phyloP scores from a whole-genome alignment of 2,113 vertebrate genomes.

The Labeo rohita region DNA sequence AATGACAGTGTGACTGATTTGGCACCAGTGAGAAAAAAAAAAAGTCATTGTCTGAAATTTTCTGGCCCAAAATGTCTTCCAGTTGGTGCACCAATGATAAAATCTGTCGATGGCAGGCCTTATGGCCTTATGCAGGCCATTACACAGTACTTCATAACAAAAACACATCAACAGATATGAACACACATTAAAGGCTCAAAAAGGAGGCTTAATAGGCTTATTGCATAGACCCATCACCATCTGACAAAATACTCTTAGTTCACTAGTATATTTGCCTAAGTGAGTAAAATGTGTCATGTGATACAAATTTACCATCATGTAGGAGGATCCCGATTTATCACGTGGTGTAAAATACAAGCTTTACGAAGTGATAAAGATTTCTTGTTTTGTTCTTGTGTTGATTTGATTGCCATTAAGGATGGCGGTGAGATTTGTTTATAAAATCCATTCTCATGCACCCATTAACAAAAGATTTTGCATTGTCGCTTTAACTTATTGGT shows the following conservation, averaged over 20 bases:
- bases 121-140: not conserved
- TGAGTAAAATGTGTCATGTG: not conserved
- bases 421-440: constrained; percentile 4
- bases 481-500: constrained; percentile 19
- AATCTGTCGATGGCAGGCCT: not conserved
- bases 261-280: not conserved
- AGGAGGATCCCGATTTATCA: not conserved
- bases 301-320: not conserved
- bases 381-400: not conserved
- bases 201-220: not conserved
- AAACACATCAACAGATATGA: not conserved
- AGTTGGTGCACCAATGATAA: not conserved
- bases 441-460: constrained; percentile 38
- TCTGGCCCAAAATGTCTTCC: constrained; percentile 29
- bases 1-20: constrained; percentile 26
- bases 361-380: not conserved
- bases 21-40: constrained; percentile 19
- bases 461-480: constrained; percentile 21
- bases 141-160: not conserved
- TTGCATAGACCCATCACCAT: constrained; percentile 21
- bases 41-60: constrained; percentile 3
- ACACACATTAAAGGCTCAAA: not conserved
- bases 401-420: not conserved
- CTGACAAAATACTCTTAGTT: constrained; percentile 23
- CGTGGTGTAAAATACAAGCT: not conserved